Base-by-base conservation (phyloP, 1,140 invertebrate genomes). In the Zaprionus taronus region DNA sequence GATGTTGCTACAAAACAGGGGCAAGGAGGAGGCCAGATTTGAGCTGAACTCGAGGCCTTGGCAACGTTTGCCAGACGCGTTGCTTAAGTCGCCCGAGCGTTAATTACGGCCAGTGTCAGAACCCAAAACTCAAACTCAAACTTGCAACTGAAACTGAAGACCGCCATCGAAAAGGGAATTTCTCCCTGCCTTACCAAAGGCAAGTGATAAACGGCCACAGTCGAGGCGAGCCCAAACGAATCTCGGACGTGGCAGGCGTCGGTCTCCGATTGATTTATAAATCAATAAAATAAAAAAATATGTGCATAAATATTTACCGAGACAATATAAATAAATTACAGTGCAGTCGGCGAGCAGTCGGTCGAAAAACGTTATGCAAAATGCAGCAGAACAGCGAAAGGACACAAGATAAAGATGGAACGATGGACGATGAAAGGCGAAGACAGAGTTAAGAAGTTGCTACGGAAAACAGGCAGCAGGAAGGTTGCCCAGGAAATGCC, bases 321-420 rank as follows among this genome's bases (percentile, higher is more conserved):
- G 83, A 83, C 84, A 86, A 83, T 87, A 81, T 83, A 86, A 86
- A 86, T 87, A 87, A 87, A 87, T 86, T 87, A 83, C 70, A 72
- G 76, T 73, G 77, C 77, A 76, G 76, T 61, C 34, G 12, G 71
- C 34, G 62, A 78, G 66, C 65, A 70, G 47, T 77, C 62, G 77
- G 55, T 63, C 70, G 74, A 81, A 84, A 84, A 85, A 84, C 66
- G 74, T 69, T 72, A 84, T 84, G 79, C 79, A 85, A 81, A 85
- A 84, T 85, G 74, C 82, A 83, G 47, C 74, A 36, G 41, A 55
- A 73, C 67, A 65, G 58, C 58, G 65, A 68, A 31, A 53, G 34
- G 57, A 55, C 68, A 51, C 6, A n/a, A 49, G 38, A 41, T n/a
- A 41, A 47, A 47, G 41, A 57, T 26, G 28, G 28, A 31, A 31